Evolutionary conservation across 2,888 invertebrate species (phyloP), one percentile per base, ranked within the genome.

Genomic region (Noctua janthe): DNA sequence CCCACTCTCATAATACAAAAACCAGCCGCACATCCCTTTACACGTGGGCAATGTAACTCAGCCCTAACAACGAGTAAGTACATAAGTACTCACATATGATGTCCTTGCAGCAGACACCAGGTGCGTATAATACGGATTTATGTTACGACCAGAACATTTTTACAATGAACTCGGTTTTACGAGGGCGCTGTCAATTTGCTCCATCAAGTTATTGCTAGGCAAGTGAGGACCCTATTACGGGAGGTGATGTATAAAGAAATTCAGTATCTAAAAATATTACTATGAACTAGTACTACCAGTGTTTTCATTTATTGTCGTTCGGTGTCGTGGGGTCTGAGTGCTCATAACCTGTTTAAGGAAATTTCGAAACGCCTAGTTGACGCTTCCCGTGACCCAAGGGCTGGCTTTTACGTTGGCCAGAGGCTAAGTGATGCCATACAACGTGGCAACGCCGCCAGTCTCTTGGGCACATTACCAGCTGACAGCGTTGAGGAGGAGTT

Each of bases 111-210:
- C 79, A 64, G 71, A 78, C 80, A 78, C 80, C 88, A 79, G 88
- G 88, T 89, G 89, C 66, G n/a, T 1, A 72, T 80, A 87, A 85
- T 87, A 82, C 43, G 78, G 69, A 87, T 82, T 89, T 89, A 89
- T 87, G 81, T 89, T 82, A 89, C 83, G 89, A 87, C 56, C 76
- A 74, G 72, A 66, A 76, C 73, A 84, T 81, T 87, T 84, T 87
- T 87, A 87, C 89, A 89, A 85, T 89, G 81, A 70, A 81, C 81
- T 47, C 56, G 23, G n/a, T 83, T 88, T 89, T 89, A 89, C 83
- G 88, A 79, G 51, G 62, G 69, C 20, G 29, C 69, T 83, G 83
- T 78, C 88, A 87, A 88, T 89, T 89, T 75, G 54, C 23, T 74
- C 73, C 76, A 81, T 87, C 74, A 83, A 81, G 76, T 83, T 73